phyloP scores from a whole-genome alignment of 2,888 invertebrate genomes.

The Plagiodera versicolora region DNA sequence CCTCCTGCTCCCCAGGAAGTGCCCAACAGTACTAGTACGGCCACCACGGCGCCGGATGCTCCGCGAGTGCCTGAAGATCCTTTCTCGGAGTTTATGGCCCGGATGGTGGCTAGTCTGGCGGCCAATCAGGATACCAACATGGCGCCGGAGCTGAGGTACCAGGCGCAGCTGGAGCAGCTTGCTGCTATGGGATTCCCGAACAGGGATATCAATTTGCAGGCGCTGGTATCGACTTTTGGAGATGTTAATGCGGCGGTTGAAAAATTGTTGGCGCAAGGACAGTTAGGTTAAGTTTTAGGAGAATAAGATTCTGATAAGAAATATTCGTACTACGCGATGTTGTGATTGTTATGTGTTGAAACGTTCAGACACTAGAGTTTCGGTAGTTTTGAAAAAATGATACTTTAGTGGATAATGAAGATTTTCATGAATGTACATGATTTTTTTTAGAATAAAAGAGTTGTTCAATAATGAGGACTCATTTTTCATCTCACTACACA shows the following conservation, averaged over 20 bases:
- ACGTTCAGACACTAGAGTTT: too few relatives aligned
- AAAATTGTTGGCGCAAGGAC: conserved; percentile 68
- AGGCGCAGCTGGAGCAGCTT: conserved; percentile 91
- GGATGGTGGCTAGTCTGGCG: conserved; percentile 72
- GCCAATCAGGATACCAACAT: conserved; percentile 52
- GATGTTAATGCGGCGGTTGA: conserved; percentile 99
- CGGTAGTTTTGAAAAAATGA: too few relatives aligned
- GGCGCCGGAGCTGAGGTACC: conserved; percentile 93
- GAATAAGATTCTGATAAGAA: too few relatives aligned
- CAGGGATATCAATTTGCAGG: conserved; percentile 96
- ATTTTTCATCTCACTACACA: too few relatives aligned
- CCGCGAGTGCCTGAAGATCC: conserved; percentile 46
- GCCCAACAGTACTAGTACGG: conserved; percentile 47
- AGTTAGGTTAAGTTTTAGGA: conserved; percentile 4
- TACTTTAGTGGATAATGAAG: too few relatives aligned
- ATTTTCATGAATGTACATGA: too few relatives aligned
- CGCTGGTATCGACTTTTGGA: conserved; percentile 93
- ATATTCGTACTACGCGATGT: too few relatives aligned
- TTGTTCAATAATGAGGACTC: too few relatives aligned
- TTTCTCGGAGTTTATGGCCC: conserved; percentile 74
- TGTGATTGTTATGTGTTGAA: too few relatives aligned
- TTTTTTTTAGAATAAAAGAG: too few relatives aligned
- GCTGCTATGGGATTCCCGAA: conserved; percentile 97
- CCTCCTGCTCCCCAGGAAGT: conserved; percentile 44
- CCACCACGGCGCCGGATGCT: conserved; percentile 35